These are phyloP conservation scores for Lota lota DNA, from an alignment of 2,113 vertebrate species.

Conservation along the genomic window DNA sequence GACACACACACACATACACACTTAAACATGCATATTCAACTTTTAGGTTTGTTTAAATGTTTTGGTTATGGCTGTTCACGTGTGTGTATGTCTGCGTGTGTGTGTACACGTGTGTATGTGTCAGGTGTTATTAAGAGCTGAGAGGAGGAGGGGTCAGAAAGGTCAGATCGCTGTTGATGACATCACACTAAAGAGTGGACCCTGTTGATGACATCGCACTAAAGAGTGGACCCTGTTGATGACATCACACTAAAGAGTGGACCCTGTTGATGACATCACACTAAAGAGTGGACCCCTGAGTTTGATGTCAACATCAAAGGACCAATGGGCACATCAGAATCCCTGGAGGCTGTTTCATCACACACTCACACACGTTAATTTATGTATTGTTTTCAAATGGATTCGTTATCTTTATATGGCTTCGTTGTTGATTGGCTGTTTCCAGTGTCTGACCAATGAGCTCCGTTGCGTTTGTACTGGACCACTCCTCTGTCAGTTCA, in stretches of 20 bases:
- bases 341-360: no score
- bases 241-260: slow-evolving; percentile 44
- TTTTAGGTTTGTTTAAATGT: not conserved
- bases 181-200: slow-evolving; percentile 37
- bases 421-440: no score
- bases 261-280: slow-evolving; percentile 10
- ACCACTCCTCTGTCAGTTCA: no score
- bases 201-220: slow-evolving; percentile 50
- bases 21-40: slow-evolving; percentile 1
- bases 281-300: no score
- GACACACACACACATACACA: slow-evolving; percentile 52
- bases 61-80: not conserved
- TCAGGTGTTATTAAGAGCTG: slow-evolving; percentile 55
- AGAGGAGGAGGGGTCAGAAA: slow-evolving; percentile 29
- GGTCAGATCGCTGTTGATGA: slow-evolving; percentile 54
- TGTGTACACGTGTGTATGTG: not conserved
- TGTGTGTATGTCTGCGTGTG: not conserved
- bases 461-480: no score
- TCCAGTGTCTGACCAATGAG: no score
- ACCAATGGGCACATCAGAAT: no score
- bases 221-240: slow-evolving; percentile 32
- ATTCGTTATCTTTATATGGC: no score
- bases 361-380: no score
- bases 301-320: no score
- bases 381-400: no score